A percentile compares a stretch with the other conserved stretches of the same genome.
These are phyloP conservation scores for Amblyjoppa proteus DNA, from an alignment of 2,888 invertebrate genomes.

Conservation along the genomic window DNA sequence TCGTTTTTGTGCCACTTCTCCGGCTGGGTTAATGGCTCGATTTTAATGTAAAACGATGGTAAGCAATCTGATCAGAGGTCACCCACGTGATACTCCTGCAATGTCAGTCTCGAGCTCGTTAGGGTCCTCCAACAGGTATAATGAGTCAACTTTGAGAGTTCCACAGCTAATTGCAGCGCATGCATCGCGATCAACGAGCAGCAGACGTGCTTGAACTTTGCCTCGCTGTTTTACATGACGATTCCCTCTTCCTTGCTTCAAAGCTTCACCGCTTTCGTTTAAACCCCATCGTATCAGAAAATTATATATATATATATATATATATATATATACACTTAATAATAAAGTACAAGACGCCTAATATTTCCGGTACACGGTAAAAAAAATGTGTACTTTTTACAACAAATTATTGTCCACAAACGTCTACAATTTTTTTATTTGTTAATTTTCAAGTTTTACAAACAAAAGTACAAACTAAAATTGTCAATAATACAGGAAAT, in stretches of 20 bases:
- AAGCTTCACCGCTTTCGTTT: not conserved
- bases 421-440: too few species aligned
- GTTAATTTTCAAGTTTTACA: too few species aligned
- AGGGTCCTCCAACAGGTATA: conserved; percentile 25
- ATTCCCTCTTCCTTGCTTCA: not conserved
- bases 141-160: conserved; percentile 34
- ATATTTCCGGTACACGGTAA: too few species aligned
- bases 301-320: not conserved
- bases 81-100: conserved; percentile 2
- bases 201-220: conserved; percentile 10
- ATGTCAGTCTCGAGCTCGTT: conserved; percentile 24
- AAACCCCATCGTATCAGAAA: not conserved
- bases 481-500: too few species aligned
- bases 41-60: not conserved
- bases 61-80: not conserved
- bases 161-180: conserved; percentile 15
- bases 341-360: too few species aligned
- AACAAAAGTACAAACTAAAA: too few species aligned
- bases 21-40: not conserved
- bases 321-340: too few species aligned
- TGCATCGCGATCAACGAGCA: conserved; percentile 31
- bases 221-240: conserved; percentile 14
- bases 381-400: too few species aligned
- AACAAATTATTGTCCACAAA: too few species aligned
- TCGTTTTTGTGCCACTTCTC: too few species aligned